Evolutionary conservation across 1,140 invertebrate species (phyloP).

Genomic region (Drosophila virilis): DNA sequence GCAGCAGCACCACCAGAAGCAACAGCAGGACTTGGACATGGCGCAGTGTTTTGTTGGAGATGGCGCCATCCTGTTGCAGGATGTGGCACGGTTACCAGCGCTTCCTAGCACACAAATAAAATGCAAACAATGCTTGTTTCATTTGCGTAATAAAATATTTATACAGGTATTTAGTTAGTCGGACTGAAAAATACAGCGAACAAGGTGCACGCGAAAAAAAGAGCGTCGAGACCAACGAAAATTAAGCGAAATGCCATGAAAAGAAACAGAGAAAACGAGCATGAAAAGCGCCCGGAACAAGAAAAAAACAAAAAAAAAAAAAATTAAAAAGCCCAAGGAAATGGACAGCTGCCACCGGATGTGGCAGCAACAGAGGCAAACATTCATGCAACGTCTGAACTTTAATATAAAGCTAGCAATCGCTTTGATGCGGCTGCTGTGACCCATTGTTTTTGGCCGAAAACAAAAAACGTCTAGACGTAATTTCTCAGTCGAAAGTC

Average conservation of each 20-base stretch:
- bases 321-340: slow-evolving; percentile 8
- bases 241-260: slow-evolving; percentile 43
- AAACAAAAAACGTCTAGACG: slow-evolving; percentile 70
- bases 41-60: slow-evolving; percentile 15
- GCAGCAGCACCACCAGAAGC: neutral
- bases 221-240: slow-evolving; percentile 34
- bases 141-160: slow-evolving; percentile 82
- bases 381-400: slow-evolving; percentile 19
- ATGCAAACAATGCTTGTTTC: slow-evolving; percentile 80
- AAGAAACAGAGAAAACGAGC: slow-evolving; percentile 4
- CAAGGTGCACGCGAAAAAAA: slow-evolving; percentile 5
- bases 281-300: neutral
- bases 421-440: slow-evolving; percentile 8
- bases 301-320: slow-evolving; percentile 7
- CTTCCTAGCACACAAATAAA: slow-evolving; percentile 60
- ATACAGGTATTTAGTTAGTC: slow-evolving; percentile 78
- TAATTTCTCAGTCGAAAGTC: slow-evolving; percentile 62
- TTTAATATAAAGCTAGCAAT: slow-evolving; percentile 33
- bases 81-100: slow-evolving; percentile 39
- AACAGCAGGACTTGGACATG: slow-evolving; percentile 7
- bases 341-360: slow-evolving; percentile 20
- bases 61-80: slow-evolving; percentile 50
- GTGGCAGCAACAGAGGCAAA: slow-evolving; percentile 7
- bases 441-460: slow-evolving; percentile 33
- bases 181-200: slow-evolving; percentile 53